These are phyloP conservation scores for Heliothis peltigera DNA, from an alignment of 2,888 invertebrate genomes.

Conservation along the genomic window DNA sequence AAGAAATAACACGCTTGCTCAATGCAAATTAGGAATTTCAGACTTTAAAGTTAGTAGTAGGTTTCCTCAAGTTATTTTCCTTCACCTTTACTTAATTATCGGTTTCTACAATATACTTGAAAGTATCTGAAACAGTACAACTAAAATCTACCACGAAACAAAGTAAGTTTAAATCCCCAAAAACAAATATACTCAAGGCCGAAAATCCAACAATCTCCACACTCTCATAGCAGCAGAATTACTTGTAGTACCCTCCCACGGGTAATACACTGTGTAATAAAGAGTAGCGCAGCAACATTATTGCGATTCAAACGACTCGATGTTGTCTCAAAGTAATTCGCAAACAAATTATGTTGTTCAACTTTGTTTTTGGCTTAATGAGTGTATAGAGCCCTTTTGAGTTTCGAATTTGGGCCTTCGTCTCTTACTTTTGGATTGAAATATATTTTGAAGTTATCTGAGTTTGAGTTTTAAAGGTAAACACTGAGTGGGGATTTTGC, in stretches of 20 bases:
- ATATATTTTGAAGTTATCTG: constrained; percentile 10
- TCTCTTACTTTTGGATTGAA: constrained; percentile 28
- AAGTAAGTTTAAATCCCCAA: constrained; percentile 15
- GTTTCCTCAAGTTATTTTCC: too few species aligned
- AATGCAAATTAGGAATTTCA: too few species aligned
- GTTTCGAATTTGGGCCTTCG: constrained; percentile 23
- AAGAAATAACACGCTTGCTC: too few species aligned
- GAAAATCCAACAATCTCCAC: constrained; percentile 28
- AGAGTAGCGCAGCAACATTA: constrained; percentile 68
- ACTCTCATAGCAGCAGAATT: constrained; percentile 61
- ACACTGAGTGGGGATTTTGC: background rate
- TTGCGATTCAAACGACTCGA: constrained; percentile 60
- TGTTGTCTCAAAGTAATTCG: constrained; percentile 63
- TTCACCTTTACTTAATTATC: too few species aligned
- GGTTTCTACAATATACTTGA: too few species aligned
- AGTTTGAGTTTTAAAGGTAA: constrained; percentile 1
- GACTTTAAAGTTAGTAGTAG: too few species aligned
- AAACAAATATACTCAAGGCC: constrained; percentile 7
- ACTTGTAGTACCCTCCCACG: constrained; percentile 65
- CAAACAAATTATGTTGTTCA: constrained; percentile 67
- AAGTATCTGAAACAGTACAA: too few species aligned
- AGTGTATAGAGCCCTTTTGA: constrained; percentile 41
- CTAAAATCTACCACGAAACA: background rate
- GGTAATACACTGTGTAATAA: constrained; percentile 72
- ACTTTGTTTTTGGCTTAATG: constrained; percentile 60